phyloP scores from a whole-genome alignment of 2,797 vertebrate species.

The Phoxinus dragarum region DNA sequence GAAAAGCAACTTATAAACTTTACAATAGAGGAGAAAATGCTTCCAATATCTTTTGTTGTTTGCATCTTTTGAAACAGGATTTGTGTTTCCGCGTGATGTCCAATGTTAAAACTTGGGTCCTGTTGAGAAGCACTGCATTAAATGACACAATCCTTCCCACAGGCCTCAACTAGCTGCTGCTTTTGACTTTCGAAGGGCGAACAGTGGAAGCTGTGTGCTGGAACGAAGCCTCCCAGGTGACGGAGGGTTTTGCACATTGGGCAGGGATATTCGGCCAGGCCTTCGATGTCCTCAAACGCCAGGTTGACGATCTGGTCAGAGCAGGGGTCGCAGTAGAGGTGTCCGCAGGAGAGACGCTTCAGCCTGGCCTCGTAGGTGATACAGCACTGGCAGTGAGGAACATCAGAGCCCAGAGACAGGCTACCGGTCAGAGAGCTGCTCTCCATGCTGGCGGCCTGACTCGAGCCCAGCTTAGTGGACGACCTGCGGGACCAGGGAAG shows the following conservation, averaged over 20 bases:
- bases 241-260: conserved; percentile 81
- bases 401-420: conserved; percentile 76
- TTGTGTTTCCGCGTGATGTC: not conserved
- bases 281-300: conserved; percentile 85
- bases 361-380: conserved; percentile 77
- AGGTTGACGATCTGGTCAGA: conserved; percentile 83
- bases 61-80: not conserved
- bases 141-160: conserved; percentile 54
- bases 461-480: conserved; percentile 75
- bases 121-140: not conserved
- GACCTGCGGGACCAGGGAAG: conserved; percentile 68
- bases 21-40: not conserved
- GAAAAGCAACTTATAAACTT: not conserved
- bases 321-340: conserved; percentile 81
- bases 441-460: conserved; percentile 76
- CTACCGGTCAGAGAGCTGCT: conserved; percentile 81
- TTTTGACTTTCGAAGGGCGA: conserved; percentile 70
- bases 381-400: conserved; percentile 82
- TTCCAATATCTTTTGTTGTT: not conserved
- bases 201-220: conserved; percentile 65
- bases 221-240: conserved; percentile 72
- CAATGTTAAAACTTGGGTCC: not conserved
- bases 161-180: conserved; percentile 62
- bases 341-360: conserved; percentile 82
- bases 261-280: conserved; percentile 82